phyloP scores from a whole-genome alignment of 2,113 vertebrate genomes.

The Polypterus senegalus region DNA sequence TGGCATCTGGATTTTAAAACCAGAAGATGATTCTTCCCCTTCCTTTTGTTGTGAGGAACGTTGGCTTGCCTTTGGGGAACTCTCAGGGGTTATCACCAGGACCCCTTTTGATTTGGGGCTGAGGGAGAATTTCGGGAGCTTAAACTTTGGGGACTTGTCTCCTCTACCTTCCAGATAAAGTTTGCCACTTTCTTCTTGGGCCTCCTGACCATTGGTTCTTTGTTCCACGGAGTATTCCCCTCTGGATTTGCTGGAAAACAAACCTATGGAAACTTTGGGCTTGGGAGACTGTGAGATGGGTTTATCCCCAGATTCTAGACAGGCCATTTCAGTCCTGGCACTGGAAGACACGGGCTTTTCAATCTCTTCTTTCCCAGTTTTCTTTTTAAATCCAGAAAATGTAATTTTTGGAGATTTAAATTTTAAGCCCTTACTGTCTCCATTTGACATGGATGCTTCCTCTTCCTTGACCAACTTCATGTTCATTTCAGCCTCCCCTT shows the following conservation, averaged over 20 bases:
- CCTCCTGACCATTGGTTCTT: neutral
- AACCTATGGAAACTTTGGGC: constrained; percentile 32
- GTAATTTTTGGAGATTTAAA: constrained; percentile 33
- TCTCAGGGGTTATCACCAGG: constrained; percentile 43
- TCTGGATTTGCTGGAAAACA: constrained; percentile 30
- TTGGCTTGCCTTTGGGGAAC: constrained; percentile 39
- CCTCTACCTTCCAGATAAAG: constrained; percentile 15
- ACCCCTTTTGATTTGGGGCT: constrained; percentile 52
- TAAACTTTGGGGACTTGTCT: constrained; percentile 55
- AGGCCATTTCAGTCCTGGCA: constrained; percentile 44
- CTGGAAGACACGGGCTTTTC: constrained; percentile 30
- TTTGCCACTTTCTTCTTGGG: neutral
- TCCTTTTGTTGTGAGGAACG: constrained; percentile 28
- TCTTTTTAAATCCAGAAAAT: constrained; percentile 35
- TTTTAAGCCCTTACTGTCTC: constrained; percentile 16
- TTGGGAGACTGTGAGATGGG: constrained; percentile 34
- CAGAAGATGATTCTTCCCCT: constrained; percentile 34
- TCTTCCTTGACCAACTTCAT: constrained; percentile 26
- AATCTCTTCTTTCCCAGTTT: constrained; percentile 21
- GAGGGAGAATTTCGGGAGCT: constrained; percentile 58
- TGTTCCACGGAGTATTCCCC: constrained; percentile 25
- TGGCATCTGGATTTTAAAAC: constrained; percentile 52
- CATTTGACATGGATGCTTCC: constrained; percentile 17
- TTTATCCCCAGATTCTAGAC: constrained; percentile 25
- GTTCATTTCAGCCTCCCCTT: constrained; percentile 26